Base-by-base conservation (phyloP, 2,888 invertebrate genomes). In the Oligia fasciuncula region DNA sequence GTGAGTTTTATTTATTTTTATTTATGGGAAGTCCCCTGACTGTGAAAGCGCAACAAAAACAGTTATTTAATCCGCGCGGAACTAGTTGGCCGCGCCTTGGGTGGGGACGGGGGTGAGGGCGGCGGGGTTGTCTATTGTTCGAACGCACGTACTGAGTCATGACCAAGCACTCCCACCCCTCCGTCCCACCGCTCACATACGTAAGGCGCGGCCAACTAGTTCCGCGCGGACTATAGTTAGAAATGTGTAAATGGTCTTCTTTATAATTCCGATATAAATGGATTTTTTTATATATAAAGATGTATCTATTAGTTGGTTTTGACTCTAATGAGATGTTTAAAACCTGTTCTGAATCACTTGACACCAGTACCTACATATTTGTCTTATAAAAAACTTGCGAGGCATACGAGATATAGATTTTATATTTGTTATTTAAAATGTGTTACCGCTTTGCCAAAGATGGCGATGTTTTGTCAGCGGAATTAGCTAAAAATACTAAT, bases 1-100 rank as follows among this genome's bases (percentile, higher is more conserved):
- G 96, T 96, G 83, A 93, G 94, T 92, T 76, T 75, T 79, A n/a
- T n/a, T 57, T 1, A 1, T 35, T 63, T 14, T 8, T n/a, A 9
- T 63, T 57, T 57, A 57, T 57, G n/a, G 11, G n/a, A 23, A n/a
- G 23, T 57, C 23, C 29, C 29, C 29, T 29, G 29, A 29, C 29
- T 29, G 1, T 29, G 29, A 29, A 29, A 29, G 1, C 29, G 29
- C 29, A 29, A 29, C 29, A 29, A 29, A 29, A 29, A 29, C 29
- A 14, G 62, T n/a, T 9, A 8, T 8, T 23, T 43, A 9, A 9
- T 43, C 43, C 5, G 40, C 40, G 40, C 40, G 40, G 29, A 40
- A 40, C 40, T 40, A 40, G 40, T 40, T 40, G 40, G 40, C 5
- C 40, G 40, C 40, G 40, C 40, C 5, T 40, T 0, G 40, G 40